These are phyloP conservation scores for Toxotes jaculatrix DNA, from an alignment of 2,113 vertebrate species.

Conservation along the genomic window DNA sequence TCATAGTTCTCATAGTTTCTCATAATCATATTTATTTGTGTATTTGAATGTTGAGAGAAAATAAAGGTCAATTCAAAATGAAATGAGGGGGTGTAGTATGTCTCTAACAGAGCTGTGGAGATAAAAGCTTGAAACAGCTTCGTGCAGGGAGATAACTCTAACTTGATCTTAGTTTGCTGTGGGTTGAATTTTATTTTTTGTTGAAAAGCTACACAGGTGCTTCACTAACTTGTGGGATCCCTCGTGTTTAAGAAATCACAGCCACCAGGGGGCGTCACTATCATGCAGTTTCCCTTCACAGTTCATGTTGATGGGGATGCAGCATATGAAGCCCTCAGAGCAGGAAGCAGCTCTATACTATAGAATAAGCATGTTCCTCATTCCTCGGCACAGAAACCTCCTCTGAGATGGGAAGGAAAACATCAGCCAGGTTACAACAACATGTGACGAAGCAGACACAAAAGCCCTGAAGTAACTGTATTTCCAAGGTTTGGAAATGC, in stretches of 20 bases:
- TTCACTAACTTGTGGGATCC: not conserved
- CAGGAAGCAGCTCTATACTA: not conserved
- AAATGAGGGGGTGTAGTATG: too few species aligned
- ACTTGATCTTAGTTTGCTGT: not conserved
- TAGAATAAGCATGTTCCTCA: constrained; percentile 14
- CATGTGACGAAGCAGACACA: constrained; percentile 15
- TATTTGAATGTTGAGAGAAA: too few species aligned
- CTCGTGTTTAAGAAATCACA: not conserved
- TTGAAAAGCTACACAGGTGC: not conserved
- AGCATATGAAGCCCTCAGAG: constrained; percentile 14
- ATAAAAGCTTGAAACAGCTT: too few species aligned
- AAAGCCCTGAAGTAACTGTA: constrained; percentile 16
- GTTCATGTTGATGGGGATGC: not conserved
- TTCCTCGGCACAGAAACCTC: constrained; percentile 16
- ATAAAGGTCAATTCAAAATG: too few species aligned
- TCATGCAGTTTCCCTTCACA: not conserved
- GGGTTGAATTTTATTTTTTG: too few species aligned
- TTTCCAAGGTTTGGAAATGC: constrained; percentile 38
- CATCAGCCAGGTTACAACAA: not conserved
- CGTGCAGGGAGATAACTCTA: too few species aligned
- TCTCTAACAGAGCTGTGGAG: too few species aligned
- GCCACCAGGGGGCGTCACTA: constrained; percentile 64
- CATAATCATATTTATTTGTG: too few species aligned
- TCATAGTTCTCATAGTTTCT: too few species aligned
- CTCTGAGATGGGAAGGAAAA: constrained; percentile 15